Evolutionary conservation across 2,888 invertebrate genomes (phyloP).

Genomic region (Gasteruption jaculator): DNA sequence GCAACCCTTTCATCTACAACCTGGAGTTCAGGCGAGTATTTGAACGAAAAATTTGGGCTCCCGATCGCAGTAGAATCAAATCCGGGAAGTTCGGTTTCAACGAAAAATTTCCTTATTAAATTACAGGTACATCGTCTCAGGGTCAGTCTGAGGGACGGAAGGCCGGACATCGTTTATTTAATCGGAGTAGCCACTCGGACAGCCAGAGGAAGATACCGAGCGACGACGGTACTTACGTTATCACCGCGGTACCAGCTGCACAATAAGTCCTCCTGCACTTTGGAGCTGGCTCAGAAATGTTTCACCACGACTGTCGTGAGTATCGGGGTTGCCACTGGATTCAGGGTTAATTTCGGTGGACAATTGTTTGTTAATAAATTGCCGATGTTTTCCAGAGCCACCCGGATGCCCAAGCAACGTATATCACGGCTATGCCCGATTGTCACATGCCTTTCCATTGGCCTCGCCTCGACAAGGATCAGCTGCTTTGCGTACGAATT

Average conservation of each 20-base stretch:
- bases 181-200: constrained; percentile 86
- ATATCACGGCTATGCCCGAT: constrained; percentile 77
- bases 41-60: no score
- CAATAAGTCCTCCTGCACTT: constrained; percentile 72
- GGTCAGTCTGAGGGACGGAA: constrained; percentile 58
- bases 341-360: no score
- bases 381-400: constrained; percentile 54
- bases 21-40: constrained; percentile 72
- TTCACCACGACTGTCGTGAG: constrained; percentile 70
- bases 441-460: constrained; percentile 96
- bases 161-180: constrained; percentile 71
- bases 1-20: constrained; percentile 79
- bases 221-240: constrained; percentile 88
- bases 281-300: constrained; percentile 88
- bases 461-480: constrained; percentile 87
- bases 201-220: constrained; percentile 84
- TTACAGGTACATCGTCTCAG: constrained; percentile 54
- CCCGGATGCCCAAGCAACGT: constrained; percentile 65
- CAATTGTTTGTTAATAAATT: constrained; percentile 3
- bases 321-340: no score
- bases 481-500: constrained; percentile 80
- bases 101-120: no score
- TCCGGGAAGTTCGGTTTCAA: no score
- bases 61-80: no score
- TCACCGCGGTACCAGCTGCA: constrained; percentile 91